Evolutionary conservation across 2,888 invertebrate genomes (phyloP).

Genomic region (Acrobasis consociella): DNA sequence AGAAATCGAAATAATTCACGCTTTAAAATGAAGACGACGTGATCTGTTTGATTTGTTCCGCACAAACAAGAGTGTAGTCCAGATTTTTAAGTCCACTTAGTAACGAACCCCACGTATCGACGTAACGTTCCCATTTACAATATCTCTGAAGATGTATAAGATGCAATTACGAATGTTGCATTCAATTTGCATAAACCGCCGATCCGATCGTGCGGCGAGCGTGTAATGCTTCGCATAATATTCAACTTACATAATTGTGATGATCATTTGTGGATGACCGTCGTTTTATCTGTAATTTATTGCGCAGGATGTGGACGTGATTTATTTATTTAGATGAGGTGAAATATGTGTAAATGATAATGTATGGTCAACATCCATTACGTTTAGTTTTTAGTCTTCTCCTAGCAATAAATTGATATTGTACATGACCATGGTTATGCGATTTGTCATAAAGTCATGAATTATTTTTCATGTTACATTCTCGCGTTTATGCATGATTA

Average conservation of each 20-base stretch:
- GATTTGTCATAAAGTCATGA: too few relatives aligned
- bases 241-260: constrained; percentile 2
- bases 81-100: too few relatives aligned
- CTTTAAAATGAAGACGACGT: too few relatives aligned
- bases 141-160: neutral
- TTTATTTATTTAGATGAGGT: neutral
- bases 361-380: neutral
- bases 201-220: neutral
- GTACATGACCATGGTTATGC: too few relatives aligned
- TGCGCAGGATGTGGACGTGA: neutral
- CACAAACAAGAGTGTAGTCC: too few relatives aligned
- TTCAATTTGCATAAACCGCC: constrained; percentile 7
- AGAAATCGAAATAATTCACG: too few relatives aligned
- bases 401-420: too few relatives aligned
- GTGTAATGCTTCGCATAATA: constrained; percentile 6
- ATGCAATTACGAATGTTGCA: constrained; percentile 7
- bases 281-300: neutral
- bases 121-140: neutral
- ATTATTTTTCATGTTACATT: too few relatives aligned
- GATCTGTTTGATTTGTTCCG: too few relatives aligned
- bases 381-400: too few relatives aligned
- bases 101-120: too few relatives aligned
- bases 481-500: too few relatives aligned
- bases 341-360: neutral
- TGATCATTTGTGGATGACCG: neutral